phyloP scores from a whole-genome alignment of 2,113 vertebrate genomes.

The Heteronetta atricapilla region DNA sequence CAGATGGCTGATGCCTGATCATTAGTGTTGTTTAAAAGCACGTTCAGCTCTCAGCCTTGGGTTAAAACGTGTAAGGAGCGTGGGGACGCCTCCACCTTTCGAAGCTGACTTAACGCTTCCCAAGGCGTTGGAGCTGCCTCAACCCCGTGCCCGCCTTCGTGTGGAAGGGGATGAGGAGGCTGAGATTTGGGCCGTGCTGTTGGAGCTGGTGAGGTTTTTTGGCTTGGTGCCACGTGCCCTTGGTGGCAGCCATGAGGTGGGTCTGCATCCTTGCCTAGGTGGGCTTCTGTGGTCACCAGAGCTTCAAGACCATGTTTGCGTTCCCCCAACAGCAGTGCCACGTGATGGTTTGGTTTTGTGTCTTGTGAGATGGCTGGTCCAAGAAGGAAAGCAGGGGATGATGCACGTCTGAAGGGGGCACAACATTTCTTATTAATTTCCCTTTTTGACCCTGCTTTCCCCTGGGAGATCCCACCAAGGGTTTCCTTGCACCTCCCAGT shows the following conservation, averaged over 20 bases:
- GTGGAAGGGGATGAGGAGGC: neutral
- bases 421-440: neutral
- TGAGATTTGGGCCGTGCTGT: neutral
- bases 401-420: neutral
- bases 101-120: rapidly evolving
- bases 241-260: neutral
- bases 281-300: neutral
- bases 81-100: neutral
- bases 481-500: neutral
- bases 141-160: neutral
- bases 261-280: rapidly evolving
- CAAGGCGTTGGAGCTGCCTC: neutral
- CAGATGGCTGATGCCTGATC: slow-evolving; percentile 42
- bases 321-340: neutral
- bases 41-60: neutral
- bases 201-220: neutral
- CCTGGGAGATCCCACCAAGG: rapidly evolving
- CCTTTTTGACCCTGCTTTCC: neutral
- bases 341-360: neutral
- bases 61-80: rapidly evolving
- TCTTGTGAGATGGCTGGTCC: neutral
- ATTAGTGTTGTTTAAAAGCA: slow-evolving; percentile 22
- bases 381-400: neutral
- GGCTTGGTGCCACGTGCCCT: neutral
- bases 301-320: neutral